These are phyloP conservation scores for Atrichornis clamosus DNA, from an alignment of 2,113 vertebrate species.

Conservation along the genomic window DNA sequence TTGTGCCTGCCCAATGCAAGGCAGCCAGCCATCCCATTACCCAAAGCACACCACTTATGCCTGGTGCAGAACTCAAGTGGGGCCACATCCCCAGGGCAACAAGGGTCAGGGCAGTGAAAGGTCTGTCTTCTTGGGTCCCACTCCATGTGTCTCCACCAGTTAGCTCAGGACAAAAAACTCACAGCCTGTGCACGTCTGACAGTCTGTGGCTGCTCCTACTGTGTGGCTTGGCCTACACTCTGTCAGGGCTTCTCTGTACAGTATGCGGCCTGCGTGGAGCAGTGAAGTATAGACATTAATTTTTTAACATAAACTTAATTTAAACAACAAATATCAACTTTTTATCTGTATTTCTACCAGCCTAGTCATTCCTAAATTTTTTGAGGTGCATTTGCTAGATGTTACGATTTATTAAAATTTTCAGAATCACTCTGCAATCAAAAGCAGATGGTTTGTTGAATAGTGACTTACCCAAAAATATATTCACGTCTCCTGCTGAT, in stretches of 20 bases:
- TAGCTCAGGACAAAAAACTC: not conserved
- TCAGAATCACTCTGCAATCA: not conserved
- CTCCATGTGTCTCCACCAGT: fast-evolving
- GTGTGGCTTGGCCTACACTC: not conserved
- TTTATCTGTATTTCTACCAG: not conserved
- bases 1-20: not conserved
- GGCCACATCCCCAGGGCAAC: no score
- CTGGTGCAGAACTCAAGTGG: no score
- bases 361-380: not conserved
- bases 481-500: constrained; percentile 3
- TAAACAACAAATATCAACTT: not conserved
- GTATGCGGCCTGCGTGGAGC: not conserved
- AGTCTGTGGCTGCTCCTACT: not conserved
- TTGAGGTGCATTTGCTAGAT: not conserved
- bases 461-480: not conserved
- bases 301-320: not conserved
- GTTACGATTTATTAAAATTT: not conserved
- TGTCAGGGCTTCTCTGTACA: not conserved
- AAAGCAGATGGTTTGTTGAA: not conserved
- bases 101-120: fast-evolving
- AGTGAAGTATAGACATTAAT: not conserved
- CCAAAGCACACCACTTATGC: fast-evolving
- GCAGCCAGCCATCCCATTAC: no score
- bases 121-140: fast-evolving
- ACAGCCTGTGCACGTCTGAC: fast-evolving